Evolutionary conservation across 1,140 invertebrate species (phyloP).

Genomic region (Trigoniulus corallinus): DNA sequence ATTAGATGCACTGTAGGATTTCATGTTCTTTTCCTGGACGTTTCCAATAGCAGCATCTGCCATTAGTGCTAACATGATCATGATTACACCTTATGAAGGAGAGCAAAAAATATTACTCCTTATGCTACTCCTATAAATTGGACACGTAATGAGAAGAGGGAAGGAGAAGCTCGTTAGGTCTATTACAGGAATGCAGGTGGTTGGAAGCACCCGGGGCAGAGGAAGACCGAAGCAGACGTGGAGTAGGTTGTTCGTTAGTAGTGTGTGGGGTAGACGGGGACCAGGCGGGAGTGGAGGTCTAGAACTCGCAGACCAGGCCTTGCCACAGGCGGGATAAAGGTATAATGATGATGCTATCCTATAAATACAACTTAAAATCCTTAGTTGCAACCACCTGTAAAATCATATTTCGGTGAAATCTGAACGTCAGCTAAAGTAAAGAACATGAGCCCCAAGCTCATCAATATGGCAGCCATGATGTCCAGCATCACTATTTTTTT

Average conservation of each 20-base stretch:
- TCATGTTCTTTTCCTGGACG: constrained; percentile 89
- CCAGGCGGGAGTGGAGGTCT: too few species aligned
- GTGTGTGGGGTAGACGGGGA: too few species aligned
- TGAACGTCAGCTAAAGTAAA: constrained; percentile 85
- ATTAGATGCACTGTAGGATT: constrained; percentile 59
- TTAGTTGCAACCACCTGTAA: constrained; percentile 31
- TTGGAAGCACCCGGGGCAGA: too few species aligned
- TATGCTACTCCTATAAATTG: too few species aligned
- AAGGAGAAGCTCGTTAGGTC: too few species aligned
- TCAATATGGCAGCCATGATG: constrained; percentile 61
- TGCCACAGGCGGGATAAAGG: too few species aligned
- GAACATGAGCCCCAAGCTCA: constrained; percentile 80
- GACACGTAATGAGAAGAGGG: too few species aligned
- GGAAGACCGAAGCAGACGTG: too few species aligned
- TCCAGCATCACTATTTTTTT: constrained; percentile 71
- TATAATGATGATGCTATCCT: too few species aligned
- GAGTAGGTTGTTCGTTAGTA: too few species aligned
- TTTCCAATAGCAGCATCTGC: constrained; percentile 92
- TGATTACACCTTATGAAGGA: constrained; percentile 44
- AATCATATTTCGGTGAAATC: constrained; percentile 72
- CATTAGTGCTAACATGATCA: constrained; percentile 71
- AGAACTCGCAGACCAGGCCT: too few species aligned
- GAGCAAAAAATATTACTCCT: constrained; percentile 4
- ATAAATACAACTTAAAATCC: constrained; percentile 5
- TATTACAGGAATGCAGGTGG: too few species aligned